A percentile compares a stretch with the other conserved stretches of the same genome.
Evolutionary conservation across 2,113 vertebrate species (phyloP).

Genomic region (Scopus umbretta): DNA sequence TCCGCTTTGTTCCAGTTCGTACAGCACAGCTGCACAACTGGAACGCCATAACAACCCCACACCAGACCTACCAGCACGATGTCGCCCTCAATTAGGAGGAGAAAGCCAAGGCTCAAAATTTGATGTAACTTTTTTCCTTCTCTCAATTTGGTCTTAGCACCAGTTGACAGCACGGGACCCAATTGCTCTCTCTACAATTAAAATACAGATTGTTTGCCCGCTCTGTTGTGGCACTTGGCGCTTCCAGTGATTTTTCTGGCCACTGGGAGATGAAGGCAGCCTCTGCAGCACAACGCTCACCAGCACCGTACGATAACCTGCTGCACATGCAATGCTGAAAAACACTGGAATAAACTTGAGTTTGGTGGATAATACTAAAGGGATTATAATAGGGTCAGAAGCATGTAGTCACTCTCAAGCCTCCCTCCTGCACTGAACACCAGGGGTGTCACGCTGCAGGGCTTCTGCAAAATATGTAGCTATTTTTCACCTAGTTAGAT

Average conservation of each 20-base stretch:
- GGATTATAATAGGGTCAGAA: background rate
- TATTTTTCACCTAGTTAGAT: background rate
- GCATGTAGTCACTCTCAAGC: background rate
- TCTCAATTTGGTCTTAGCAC: background rate
- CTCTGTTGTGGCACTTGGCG: background rate
- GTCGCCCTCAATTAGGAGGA: accelerated
- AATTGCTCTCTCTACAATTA: background rate
- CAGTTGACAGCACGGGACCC: background rate
- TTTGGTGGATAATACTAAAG: background rate
- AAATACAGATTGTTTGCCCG: background rate
- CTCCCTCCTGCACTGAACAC: background rate
- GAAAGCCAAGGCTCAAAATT: background rate
- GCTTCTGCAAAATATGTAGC: background rate
- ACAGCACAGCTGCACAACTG: background rate
- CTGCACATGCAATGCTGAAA: background rate
- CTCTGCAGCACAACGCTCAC: background rate
- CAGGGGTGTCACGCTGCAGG: background rate
- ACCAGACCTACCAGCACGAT: background rate
- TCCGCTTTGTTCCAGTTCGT: background rate
- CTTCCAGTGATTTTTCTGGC: background rate
- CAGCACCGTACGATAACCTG: background rate
- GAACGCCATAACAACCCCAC: background rate
- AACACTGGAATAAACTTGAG: background rate
- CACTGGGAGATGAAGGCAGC: background rate
- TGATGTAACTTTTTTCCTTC: background rate